Percentiles rank a stretch among this genome's conserved stretches.
Conservation (phyloP, 2,797 vertebrate genomes). For the Vireo griseus region DNA sequence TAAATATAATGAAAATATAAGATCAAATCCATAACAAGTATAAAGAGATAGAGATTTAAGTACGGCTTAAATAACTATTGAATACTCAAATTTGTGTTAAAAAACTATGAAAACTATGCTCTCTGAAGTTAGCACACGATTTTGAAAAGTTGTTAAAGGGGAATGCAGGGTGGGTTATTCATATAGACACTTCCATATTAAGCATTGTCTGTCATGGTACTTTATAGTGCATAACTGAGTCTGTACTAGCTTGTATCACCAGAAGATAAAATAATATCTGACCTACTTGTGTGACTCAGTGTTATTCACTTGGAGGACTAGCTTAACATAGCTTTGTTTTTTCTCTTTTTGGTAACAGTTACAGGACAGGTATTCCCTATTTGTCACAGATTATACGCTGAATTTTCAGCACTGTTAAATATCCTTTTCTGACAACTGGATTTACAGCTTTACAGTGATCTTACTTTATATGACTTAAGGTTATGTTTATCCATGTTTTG, state of each 20-base stretch:
- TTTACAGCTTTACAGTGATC: background rate
- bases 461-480: background rate
- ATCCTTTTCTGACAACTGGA: background rate
- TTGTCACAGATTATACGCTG: background rate
- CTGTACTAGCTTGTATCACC: background rate
- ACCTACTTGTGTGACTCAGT: background rate
- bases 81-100: background rate
- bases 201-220: background rate
- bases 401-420: background rate
- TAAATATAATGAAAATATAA: background rate
- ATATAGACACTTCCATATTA: background rate
- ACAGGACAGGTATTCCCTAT: background rate
- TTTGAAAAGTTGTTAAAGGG: background rate
- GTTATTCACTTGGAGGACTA: background rate
- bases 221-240: background rate
- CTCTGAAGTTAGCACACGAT: background rate
- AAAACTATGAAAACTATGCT: background rate
- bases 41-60: background rate
- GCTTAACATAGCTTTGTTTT: background rate
- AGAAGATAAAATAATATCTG: background rate
- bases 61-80: background rate
- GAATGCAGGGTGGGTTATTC: background rate
- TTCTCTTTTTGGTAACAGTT: background rate
- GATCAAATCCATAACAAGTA: background rate
- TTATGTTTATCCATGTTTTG: background rate